These are phyloP conservation scores for Temnothorax rugatulus DNA, from an alignment of 2,888 invertebrate species.

Conservation along the genomic window DNA sequence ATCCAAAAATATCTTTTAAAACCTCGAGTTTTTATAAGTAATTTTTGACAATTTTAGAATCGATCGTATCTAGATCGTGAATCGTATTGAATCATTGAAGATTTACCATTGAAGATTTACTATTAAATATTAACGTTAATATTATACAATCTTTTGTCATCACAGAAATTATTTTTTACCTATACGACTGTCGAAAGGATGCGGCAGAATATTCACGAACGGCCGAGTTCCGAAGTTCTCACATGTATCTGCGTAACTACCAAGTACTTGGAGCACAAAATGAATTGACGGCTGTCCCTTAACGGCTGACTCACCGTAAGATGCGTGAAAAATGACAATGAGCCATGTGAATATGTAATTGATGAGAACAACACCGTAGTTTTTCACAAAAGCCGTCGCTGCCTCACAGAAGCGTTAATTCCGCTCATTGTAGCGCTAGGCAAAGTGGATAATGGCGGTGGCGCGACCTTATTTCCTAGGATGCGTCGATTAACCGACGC, in stretches of 20 bases:
- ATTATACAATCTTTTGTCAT: neutral
- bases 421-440: conserved; percentile 43
- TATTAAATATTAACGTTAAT: conserved; percentile 5
- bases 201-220: neutral
- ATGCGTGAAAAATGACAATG: neutral
- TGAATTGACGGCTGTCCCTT: conserved; percentile 2
- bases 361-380: conserved; percentile 11
- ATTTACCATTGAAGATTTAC: neutral
- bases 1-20: neutral
- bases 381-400: conserved; percentile 32
- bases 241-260: neutral
- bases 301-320: conserved; percentile 6
- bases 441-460: conserved; percentile 60
- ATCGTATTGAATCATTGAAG: neutral
- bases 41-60: neutral
- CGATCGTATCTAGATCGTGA: neutral
- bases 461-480: conserved; percentile 60
- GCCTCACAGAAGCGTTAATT: conserved; percentile 56
- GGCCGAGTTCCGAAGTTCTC: neutral
- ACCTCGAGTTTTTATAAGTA: neutral
- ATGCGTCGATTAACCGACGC: conserved; percentile 47
- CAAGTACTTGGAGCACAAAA: neutral
- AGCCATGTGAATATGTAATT: conserved; percentile 36
- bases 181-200: neutral
- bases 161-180: neutral